phyloP scores from a whole-genome alignment of 2,797 vertebrate genomes.

The Cynopterus sphinx region DNA sequence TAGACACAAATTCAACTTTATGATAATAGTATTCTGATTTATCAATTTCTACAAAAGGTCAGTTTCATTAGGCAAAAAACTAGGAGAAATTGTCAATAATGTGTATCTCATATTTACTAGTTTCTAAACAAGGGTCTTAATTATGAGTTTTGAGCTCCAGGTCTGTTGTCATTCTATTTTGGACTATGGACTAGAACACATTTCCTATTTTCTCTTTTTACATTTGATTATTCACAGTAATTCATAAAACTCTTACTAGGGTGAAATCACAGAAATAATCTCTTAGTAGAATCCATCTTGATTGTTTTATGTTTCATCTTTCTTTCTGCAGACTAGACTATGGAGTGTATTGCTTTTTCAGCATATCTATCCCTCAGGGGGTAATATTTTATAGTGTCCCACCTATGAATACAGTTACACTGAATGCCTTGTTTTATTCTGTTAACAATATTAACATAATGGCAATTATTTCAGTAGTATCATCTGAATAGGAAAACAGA shows the following conservation, averaged over 20 bases:
- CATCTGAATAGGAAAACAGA: not conserved
- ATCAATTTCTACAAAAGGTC: not conserved
- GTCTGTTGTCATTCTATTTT: not conserved
- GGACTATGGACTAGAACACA: not conserved
- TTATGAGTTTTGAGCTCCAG: not conserved
- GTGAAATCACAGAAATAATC: conserved; percentile 11
- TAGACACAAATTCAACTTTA: not conserved
- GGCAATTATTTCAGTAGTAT: not conserved
- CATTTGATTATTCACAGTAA: conserved; percentile 5
- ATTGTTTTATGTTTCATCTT: not conserved
- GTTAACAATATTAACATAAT: not conserved
- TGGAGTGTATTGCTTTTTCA: not conserved
- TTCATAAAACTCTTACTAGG: not conserved
- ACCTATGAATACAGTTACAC: not conserved
- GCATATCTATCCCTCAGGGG: not conserved
- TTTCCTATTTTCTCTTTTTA: not conserved
- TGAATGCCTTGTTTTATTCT: not conserved
- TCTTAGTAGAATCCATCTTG: not conserved
- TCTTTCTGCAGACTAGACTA: not conserved
- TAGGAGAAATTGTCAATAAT: not conserved
- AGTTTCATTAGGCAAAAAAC: not conserved
- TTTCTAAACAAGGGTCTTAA: not conserved
- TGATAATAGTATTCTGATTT: not conserved
- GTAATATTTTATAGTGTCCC: not conserved
- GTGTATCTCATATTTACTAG: not conserved